Base-by-base conservation (phyloP, 1,140 invertebrate species). In the Tribolium castaneum region DNA sequence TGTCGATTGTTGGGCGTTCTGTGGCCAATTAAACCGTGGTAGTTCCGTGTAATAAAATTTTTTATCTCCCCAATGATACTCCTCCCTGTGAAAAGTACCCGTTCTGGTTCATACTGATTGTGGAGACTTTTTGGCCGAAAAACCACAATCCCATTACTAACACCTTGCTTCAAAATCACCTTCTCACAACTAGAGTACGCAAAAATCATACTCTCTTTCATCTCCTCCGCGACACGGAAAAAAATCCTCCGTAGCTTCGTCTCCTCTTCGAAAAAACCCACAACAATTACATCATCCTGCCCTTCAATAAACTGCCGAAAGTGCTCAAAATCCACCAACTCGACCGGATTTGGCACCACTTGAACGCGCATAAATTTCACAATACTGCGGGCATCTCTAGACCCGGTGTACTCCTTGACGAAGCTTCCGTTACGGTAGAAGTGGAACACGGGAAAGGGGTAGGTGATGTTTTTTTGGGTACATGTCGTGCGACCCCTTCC, bases 401-500 rank as follows among this genome's bases (percentile, higher is more conserved):
- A 97, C 10, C 98, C 98, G 88, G 95, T 96, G 87, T 99, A 99
- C 78, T 99, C 98, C 81, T 93, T 90, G 4, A 94, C 92, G 19
- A 98, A 83, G 86, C 98, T 94, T 80, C 97, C 97, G 82, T 93
- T 93, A 51, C 93, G 90, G 91, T 99, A 99, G 78, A 99, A 99
- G 87, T 99, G 99, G 49, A 99, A 87, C 9, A 98, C 99, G 9
- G 98, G 98, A 86, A 99, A 99, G 14, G 98, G 98, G 78, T 35
- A 7, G 4, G 91, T 94, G 3, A 99, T 98, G 0, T 94, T 94
- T 89, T 93, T 95, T 84, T 97, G 93, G 75, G 91, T 91, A 88
- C 99, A 99, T 2, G 92, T 94, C 59, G 95, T 94, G 88, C 98
- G 98, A 71, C 97, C 97, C 80, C 87, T 93, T 86, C 96, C 96